Conservation (phyloP, 2,888 invertebrate species). For the Cheilosia scutellata region DNA sequence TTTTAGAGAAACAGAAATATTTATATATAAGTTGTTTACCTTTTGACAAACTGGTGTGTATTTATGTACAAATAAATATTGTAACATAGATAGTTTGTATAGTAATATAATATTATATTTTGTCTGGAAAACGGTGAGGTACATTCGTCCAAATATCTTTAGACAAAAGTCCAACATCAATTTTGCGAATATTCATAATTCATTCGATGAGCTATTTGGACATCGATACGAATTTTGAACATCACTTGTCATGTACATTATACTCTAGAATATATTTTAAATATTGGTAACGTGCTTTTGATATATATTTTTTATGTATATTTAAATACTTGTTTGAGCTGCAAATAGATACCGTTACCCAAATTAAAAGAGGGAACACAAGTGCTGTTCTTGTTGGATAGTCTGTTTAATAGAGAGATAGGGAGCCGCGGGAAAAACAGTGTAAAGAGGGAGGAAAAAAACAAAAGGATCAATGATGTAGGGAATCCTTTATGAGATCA, state of each 20-base stretch:
- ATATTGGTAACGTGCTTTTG: constrained; percentile 61
- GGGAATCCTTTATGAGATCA: constrained; percentile 56
- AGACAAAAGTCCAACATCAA: constrained; percentile 84
- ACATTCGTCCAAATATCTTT: constrained; percentile 81
- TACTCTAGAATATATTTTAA: constrained; percentile 31
- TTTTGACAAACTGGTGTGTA: constrained; percentile 53
- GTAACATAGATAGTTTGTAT: constrained; percentile 50
- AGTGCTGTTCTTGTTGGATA: constrained; percentile 55
- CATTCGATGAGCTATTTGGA: background rate
- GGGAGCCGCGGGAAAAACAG: background rate
- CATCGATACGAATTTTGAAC: constrained; percentile 52
- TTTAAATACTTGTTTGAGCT: constrained; percentile 54
- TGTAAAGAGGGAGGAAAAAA: constrained; percentile 12
- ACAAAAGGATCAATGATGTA: constrained; percentile 40
- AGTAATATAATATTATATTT: constrained; percentile 31
- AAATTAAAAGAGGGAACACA: constrained; percentile 60
- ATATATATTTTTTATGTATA: constrained; percentile 15
- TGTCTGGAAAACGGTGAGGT: constrained; percentile 83
- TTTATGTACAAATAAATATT: constrained; percentile 52
- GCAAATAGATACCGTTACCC: constrained; percentile 72
- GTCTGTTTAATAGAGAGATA: constrained; percentile 1
- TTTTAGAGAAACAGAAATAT: constrained; percentile 54
- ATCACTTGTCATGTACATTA: constrained; percentile 72
- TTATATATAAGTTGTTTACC: constrained; percentile 31
- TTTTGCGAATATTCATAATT: constrained; percentile 81